Conservation (phyloP, 2,888 invertebrate genomes). For the Oxycera nigricornis region DNA sequence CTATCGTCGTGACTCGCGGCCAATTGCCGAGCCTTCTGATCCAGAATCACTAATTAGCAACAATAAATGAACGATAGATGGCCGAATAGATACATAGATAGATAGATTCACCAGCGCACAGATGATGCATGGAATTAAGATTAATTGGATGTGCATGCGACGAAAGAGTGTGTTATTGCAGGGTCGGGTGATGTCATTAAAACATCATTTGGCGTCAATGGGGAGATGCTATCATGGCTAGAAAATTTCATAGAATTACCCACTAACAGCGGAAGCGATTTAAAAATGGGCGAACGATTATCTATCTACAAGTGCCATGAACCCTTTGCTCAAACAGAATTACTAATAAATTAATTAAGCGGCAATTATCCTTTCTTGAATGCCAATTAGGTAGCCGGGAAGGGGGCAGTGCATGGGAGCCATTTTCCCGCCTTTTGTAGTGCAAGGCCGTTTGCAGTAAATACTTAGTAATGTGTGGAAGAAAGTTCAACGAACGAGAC, state of each 20-base stretch:
- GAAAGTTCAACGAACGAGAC: neutral
- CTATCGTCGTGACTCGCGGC: neutral
- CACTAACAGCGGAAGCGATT: neutral
- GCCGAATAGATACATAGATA: neutral
- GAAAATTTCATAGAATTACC: neutral
- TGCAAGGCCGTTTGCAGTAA: neutral
- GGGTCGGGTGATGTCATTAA: slow-evolving; percentile 4
- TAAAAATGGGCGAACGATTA: neutral
- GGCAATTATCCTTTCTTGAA: neutral
- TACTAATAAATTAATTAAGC: slow-evolving; percentile 5
- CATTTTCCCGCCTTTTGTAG: neutral
- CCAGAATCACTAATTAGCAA: slow-evolving; percentile 30
- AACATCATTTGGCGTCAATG: neutral
- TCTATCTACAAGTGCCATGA: neutral
- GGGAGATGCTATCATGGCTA: neutral
- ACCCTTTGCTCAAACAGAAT: neutral
- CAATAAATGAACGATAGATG: slow-evolving; percentile 22
- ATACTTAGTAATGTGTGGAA: neutral
- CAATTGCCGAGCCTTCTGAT: neutral
- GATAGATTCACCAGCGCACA: neutral
- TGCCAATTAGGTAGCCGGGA: neutral
- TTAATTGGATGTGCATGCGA: slow-evolving; percentile 20
- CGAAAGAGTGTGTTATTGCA: neutral
- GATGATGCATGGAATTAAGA: slow-evolving; percentile 29
- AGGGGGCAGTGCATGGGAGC: neutral